These are phyloP conservation scores for Austrolebias charrua DNA, from an alignment of 2,797 vertebrate species.

Conservation along the genomic window DNA sequence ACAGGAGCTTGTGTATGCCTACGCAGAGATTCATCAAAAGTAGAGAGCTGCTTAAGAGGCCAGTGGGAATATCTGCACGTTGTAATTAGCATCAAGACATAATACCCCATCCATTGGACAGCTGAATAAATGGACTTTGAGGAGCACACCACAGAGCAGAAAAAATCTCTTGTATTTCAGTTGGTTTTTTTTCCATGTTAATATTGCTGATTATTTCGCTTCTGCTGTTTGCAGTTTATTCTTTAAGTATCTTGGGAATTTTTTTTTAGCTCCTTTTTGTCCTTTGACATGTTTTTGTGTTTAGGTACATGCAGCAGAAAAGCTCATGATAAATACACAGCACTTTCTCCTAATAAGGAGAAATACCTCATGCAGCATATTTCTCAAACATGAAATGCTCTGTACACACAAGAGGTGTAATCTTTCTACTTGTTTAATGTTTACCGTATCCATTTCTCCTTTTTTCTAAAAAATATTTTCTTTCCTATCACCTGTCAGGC, in stretches of 20 bases:
- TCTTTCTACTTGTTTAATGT: too few species aligned
- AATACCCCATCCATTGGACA: conserved; percentile 77
- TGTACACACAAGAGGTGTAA: neutral
- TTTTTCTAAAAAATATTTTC: neutral
- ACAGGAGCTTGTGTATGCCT: conserved; percentile 61
- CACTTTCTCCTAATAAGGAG: neutral
- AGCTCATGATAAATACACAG: neutral
- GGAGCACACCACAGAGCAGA: conserved; percentile 49
- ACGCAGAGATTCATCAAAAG: conserved; percentile 73
- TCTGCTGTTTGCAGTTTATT: conserved; percentile 45
- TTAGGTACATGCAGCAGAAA: neutral
- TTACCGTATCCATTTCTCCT: neutral
- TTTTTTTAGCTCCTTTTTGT: neutral
- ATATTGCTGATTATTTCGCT: conserved; percentile 59
- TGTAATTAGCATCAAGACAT: conserved; percentile 78
- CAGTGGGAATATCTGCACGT: conserved; percentile 75
- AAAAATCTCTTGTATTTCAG: conserved; percentile 45
- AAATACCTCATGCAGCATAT: neutral
- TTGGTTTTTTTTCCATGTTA: conserved; percentile 47
- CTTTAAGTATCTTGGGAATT: conserved; percentile 35
- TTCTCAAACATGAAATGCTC: neutral
- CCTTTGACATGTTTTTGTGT: conserved; percentile 6
- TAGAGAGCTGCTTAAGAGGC: conserved; percentile 73
- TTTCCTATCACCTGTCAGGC: conserved; percentile 71
- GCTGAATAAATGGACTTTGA: conserved; percentile 66